Conservation (phyloP, 1,140 invertebrate species). For the Parapsyche elsis region DNA sequence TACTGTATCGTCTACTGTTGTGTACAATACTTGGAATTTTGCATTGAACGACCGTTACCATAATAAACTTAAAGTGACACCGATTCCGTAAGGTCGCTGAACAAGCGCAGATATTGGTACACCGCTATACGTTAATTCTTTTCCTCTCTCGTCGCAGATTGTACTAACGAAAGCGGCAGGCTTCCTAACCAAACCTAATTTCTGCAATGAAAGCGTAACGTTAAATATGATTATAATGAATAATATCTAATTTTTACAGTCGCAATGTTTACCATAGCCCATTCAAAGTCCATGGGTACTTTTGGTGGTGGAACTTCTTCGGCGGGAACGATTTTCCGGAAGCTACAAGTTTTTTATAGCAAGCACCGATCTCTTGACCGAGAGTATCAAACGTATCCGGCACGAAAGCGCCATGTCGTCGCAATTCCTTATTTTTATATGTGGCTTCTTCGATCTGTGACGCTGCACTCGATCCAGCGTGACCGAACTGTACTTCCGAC, state of each 20-base stretch:
- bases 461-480: conserved; percentile 98
- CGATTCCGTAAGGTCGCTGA: conserved; percentile 92
- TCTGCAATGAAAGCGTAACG: conserved; percentile 68
- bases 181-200: conserved; percentile 97
- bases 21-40: background rate
- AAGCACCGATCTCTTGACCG: conserved; percentile 76
- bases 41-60: conserved; percentile 73
- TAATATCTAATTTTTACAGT: background rate
- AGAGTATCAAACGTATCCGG: conserved; percentile 94
- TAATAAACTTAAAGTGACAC: conserved; percentile 95
- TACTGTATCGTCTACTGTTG: background rate
- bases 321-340: conserved; percentile 86
- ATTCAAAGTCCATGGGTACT: conserved; percentile 99
- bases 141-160: conserved; percentile 98
- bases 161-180: conserved; percentile 99
- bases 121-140: conserved; percentile 97
- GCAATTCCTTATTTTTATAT: conserved; percentile 90
- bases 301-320: conserved; percentile 97
- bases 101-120: conserved; percentile 97
- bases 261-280: conserved; percentile 93
- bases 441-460: conserved; percentile 94
- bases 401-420: conserved; percentile 86
- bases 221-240: background rate
- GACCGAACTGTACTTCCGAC: conserved; percentile 99
- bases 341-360: conserved; percentile 85